These are phyloP conservation scores for Hyaena hyaena DNA, from an alignment of 2,113 vertebrate genomes.

Conservation along the genomic window DNA sequence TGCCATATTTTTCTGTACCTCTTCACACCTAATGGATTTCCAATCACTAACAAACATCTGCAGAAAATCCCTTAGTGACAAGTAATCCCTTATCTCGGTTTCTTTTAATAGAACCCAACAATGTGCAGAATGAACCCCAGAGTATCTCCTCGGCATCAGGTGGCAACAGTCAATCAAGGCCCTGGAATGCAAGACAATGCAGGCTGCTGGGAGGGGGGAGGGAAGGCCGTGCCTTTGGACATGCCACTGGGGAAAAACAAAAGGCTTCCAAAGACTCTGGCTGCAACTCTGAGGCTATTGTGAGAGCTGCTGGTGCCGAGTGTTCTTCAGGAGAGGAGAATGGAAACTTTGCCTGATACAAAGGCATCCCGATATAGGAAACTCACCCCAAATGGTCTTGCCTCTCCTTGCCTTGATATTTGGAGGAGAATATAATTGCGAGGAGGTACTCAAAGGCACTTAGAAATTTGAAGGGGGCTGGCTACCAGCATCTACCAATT, in stretches of 20 bases:
- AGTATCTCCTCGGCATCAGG: slow-evolving; percentile 90
- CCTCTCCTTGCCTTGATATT: slow-evolving; percentile 9
- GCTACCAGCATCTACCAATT: neutral
- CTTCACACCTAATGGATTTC: slow-evolving; percentile 88
- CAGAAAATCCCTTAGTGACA: slow-evolving; percentile 89
- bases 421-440: neutral
- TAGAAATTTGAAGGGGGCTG: neutral
- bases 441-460: neutral
- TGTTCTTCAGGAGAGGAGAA: slow-evolving; percentile 72
- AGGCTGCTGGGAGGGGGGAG: slow-evolving; percentile 69
- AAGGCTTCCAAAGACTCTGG: slow-evolving; percentile 79
- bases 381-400: slow-evolving; percentile 41
- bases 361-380: slow-evolving; percentile 53
- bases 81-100: slow-evolving; percentile 87
- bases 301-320: slow-evolving; percentile 60
- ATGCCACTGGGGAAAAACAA: slow-evolving; percentile 78
- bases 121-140: slow-evolving; percentile 87
- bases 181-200: slow-evolving; percentile 87
- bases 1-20: slow-evolving; percentile 60
- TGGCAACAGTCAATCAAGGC: slow-evolving; percentile 91
- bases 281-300: slow-evolving; percentile 63
- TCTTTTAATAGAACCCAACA: slow-evolving; percentile 91
- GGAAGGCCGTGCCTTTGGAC: slow-evolving; percentile 77
- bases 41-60: slow-evolving; percentile 89
- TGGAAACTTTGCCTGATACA: slow-evolving; percentile 75